A percentile compares a stretch with the other conserved stretches of the same genome.
Evolutionary conservation across 2,888 invertebrate genomes (phyloP).

Genomic region (Chalcis sispes): DNA sequence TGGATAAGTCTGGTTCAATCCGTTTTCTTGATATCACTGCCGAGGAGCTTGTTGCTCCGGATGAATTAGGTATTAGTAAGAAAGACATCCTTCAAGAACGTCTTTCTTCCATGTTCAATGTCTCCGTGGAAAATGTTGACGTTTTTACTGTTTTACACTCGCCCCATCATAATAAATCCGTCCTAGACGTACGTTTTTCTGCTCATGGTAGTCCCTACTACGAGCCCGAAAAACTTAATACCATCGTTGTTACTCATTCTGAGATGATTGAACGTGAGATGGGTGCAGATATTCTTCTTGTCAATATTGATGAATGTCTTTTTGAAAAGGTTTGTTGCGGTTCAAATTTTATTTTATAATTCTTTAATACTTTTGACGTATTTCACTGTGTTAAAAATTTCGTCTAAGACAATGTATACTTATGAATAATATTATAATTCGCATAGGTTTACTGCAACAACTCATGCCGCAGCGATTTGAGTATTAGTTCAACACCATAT

Average conservation of each 20-base stretch:
- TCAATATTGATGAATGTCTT: conserved; percentile 94
- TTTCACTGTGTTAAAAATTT: neutral
- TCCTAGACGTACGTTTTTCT: conserved; percentile 92
- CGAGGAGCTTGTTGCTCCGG: conserved; percentile 88
- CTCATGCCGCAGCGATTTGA: conserved; percentile 89
- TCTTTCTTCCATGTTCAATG: conserved; percentile 85
- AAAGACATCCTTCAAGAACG: conserved; percentile 83
- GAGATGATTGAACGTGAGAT: conserved; percentile 84
- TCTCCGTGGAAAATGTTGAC: conserved; percentile 90
- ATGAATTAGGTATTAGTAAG: conserved; percentile 80
- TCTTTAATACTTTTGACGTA: neutral
- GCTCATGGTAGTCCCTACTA: conserved; percentile 97
- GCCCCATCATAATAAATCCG: conserved; percentile 79
- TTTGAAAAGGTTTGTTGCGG: conserved; percentile 79
- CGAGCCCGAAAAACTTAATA: conserved; percentile 90
- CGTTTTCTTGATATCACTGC: conserved; percentile 88
- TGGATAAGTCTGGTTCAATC: conserved; percentile 94
- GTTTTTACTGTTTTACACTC: conserved; percentile 93
- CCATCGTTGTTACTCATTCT: conserved; percentile 86
- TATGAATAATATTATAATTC: neutral
- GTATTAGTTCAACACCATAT: conserved; percentile 84
- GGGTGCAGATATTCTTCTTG: conserved; percentile 87
- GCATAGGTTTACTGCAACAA: conserved; percentile 80
- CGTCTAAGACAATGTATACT: neutral
- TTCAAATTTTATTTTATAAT: neutral